These are phyloP conservation scores for Taurulus bubalis DNA, from an alignment of 2,113 vertebrate species.

Conservation along the genomic window DNA sequence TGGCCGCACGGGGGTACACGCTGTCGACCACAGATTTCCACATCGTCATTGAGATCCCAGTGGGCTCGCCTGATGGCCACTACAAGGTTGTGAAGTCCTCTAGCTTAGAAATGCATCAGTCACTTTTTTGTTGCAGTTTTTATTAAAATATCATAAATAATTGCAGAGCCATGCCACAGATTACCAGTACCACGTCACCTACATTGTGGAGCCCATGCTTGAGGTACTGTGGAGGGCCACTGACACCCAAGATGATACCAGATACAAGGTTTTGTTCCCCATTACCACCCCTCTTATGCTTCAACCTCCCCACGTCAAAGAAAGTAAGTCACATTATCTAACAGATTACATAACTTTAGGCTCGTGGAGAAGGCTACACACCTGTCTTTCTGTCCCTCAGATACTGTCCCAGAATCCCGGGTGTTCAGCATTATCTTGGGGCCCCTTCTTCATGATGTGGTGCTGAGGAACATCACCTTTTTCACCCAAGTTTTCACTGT, in stretches of 20 bases:
- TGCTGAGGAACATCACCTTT: conserved; percentile 83
- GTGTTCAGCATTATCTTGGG: conserved; percentile 82
- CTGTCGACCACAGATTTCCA: conserved; percentile 71
- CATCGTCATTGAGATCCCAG: conserved; percentile 82
- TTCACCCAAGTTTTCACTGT: conserved; percentile 67
- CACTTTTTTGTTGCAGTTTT: too few species aligned
- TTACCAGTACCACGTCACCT: conserved; percentile 77
- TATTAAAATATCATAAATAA: too few species aligned
- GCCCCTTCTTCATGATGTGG: conserved; percentile 84
- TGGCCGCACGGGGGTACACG: conserved; percentile 75
- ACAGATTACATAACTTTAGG: accelerated
- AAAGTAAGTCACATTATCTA: conserved; percentile 61
- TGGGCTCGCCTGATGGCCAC: conserved; percentile 86
- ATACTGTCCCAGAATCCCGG: conserved; percentile 56
- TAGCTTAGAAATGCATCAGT: neutral
- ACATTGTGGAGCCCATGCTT: conserved; percentile 81
- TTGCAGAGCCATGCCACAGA: conserved; percentile 69
- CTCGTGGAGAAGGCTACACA: neutral
- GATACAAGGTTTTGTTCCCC: conserved; percentile 81
- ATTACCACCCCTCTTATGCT: conserved; percentile 79
- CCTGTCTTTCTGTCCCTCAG: conserved; percentile 33
- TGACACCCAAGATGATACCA: conserved; percentile 60
- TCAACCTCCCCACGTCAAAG: conserved; percentile 28
- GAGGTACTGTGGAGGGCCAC: conserved; percentile 77
- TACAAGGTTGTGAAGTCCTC: conserved; percentile 83